phyloP scores from a whole-genome alignment of 2,797 vertebrate species.

The Hoplostethus atlanticus region DNA sequence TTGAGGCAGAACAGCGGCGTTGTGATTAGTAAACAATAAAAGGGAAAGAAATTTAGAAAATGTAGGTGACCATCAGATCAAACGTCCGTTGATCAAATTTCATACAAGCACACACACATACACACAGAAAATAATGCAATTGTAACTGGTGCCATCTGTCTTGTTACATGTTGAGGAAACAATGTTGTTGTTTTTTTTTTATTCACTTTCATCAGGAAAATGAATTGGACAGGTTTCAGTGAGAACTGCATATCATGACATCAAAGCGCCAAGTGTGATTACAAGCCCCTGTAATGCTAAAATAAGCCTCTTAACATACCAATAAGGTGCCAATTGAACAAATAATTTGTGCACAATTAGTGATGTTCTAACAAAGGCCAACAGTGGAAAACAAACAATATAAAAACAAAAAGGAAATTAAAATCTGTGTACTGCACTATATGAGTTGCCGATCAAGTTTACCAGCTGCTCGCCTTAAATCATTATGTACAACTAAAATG shows the following conservation, averaged over 20 bases:
- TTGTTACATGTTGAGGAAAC: conserved; percentile 29
- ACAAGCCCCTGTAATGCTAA: conserved; percentile 32
- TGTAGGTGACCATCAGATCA: conserved; percentile 22
- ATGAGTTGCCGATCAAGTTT: conserved; percentile 41
- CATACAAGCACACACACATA: conserved; percentile 9
- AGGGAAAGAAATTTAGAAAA: conserved; percentile 32
- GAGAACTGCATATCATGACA: conserved; percentile 48
- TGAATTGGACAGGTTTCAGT: conserved; percentile 31
- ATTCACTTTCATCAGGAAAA: conserved; percentile 6
- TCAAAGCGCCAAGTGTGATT: conserved; percentile 48
- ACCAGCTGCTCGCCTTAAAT: conserved; percentile 37
- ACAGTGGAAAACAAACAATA: conserved; percentile 60
- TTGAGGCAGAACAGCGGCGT: conserved; percentile 42
- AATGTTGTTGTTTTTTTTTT: conserved; percentile 13
- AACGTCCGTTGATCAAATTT: conserved; percentile 38
- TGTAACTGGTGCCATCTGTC: conserved; percentile 14
- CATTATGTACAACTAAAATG: conserved; percentile 71
- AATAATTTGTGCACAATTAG: conserved; percentile 61
- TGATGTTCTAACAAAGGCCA: conserved; percentile 67
- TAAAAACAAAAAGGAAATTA: conserved; percentile 49
- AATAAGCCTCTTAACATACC: conserved; percentile 51
- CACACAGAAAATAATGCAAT: conserved; percentile 5
- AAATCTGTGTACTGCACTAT: conserved; percentile 24
- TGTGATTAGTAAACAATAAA: conserved; percentile 48
- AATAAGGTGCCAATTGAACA: conserved; percentile 67